Percentiles rank a stretch among this genome's conserved stretches.
Evolutionary conservation across 2,113 vertebrate genomes (phyloP).

Genomic region (Cavia aperea): DNA sequence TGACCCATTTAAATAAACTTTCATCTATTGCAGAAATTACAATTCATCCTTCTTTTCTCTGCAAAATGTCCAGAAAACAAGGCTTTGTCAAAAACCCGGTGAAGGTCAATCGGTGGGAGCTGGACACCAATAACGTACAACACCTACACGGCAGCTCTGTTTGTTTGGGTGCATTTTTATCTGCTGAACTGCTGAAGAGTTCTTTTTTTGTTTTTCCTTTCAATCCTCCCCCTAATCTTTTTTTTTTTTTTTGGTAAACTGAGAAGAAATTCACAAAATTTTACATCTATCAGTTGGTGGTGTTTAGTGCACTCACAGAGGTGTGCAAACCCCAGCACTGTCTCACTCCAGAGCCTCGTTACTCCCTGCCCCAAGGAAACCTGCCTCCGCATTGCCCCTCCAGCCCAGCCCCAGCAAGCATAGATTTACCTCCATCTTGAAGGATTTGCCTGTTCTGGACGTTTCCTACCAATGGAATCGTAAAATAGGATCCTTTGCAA

Average conservation of each 20-base stretch:
- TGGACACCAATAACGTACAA: no score
- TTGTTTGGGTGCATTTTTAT: background rate
- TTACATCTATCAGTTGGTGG: background rate
- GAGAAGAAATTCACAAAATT: background rate
- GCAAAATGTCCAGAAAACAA: background rate
- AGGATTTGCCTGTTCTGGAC: background rate
- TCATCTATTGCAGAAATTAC: background rate
- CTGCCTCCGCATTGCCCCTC: no score
- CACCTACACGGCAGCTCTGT: background rate
- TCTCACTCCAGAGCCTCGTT: background rate
- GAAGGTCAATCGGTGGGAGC: background rate
- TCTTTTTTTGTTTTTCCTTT: background rate
- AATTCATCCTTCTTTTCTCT: background rate
- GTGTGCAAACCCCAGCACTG: background rate
- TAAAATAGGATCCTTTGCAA: background rate
- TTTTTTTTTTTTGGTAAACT: background rate
- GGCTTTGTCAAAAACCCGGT: background rate
- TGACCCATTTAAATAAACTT: background rate
- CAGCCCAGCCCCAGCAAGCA: no score
- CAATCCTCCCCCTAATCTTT: no score
- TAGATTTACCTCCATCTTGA: background rate
- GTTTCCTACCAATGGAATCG: background rate
- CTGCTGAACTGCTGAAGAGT: background rate
- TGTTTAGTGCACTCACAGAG: background rate
- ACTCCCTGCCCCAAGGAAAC: background rate